phyloP scores from a whole-genome alignment of 1,140 invertebrate species.

The Drosophila aff. region DNA sequence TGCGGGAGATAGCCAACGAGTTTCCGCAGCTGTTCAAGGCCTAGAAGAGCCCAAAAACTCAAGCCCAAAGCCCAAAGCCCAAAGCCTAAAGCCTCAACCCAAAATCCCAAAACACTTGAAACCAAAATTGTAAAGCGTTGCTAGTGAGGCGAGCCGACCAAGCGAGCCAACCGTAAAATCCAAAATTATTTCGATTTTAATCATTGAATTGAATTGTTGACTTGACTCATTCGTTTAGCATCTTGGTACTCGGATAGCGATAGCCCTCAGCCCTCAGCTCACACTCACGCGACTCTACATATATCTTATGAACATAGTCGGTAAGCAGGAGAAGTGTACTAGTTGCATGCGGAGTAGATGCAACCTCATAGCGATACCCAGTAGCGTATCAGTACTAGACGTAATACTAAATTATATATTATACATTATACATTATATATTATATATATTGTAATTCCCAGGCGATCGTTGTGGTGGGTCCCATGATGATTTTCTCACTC shows the following conservation, averaged over 20 bases:
- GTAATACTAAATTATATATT: constrained; percentile 9
- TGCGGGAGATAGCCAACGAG: constrained; percentile 92
- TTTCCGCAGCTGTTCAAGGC: constrained; percentile 93
- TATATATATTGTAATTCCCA: constrained; percentile 1
- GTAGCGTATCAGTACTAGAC: constrained; percentile 24
- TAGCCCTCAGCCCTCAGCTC: background rate
- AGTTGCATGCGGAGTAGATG: constrained; percentile 45
- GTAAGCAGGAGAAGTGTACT: constrained; percentile 46
- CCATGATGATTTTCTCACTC: constrained; percentile 38
- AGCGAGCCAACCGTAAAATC: constrained; percentile 59
- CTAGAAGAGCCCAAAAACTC: constrained; percentile 56
- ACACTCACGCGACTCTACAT: constrained; percentile 32
- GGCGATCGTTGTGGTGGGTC: background rate
- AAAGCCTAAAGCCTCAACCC: background rate
- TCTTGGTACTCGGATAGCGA: constrained; percentile 22
- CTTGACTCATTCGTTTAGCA: constrained; percentile 37
- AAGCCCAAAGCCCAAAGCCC: too few relatives aligned
- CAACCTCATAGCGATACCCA: constrained; percentile 40
- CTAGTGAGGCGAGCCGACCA: constrained; percentile 70
- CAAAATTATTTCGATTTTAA: constrained; percentile 40
- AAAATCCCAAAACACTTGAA: constrained; percentile 1
- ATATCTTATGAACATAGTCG: constrained; percentile 54
- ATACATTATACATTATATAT: background rate
- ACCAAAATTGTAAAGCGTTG: constrained; percentile 75
- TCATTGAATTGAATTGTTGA: constrained; percentile 42